phyloP scores from a whole-genome alignment of 2,797 vertebrate genomes.

The Gymnopithys bicolor region DNA sequence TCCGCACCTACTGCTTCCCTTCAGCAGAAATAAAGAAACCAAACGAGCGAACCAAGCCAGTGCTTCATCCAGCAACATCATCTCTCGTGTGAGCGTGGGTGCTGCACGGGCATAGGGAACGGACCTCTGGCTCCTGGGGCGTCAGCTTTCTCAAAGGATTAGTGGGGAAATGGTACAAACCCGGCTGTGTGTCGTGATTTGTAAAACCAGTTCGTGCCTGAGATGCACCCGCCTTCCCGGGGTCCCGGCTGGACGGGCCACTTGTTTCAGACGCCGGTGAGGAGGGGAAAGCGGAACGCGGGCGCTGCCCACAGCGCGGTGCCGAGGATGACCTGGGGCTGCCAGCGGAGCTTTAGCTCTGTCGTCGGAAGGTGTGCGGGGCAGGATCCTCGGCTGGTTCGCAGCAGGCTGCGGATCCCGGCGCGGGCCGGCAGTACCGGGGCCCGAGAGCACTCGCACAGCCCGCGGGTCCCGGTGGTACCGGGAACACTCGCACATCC shows the following conservation, averaged over 20 bases:
- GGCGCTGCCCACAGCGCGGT: background rate
- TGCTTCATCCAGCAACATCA: background rate
- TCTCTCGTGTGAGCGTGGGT: background rate
- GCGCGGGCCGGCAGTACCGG: fast-evolving
- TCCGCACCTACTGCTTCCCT: background rate
- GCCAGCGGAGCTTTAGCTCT: background rate
- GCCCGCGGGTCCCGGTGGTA: no score
- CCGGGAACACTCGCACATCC: no score
- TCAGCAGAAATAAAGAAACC: background rate
- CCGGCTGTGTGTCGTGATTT: background rate
- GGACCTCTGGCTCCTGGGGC: background rate
- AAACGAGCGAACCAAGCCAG: background rate
- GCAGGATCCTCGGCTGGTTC: background rate
- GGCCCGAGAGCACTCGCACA: fast-evolving
- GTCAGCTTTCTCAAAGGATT: background rate
- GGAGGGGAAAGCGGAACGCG: background rate
- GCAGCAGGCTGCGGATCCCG: fast-evolving
- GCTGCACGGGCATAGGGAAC: background rate
- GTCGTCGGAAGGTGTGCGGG: no score
- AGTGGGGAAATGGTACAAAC: background rate
- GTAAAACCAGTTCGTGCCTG: background rate
- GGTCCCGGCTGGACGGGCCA: background rate
- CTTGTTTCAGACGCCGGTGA: background rate
- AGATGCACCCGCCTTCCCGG: fast-evolving
- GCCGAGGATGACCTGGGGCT: background rate